Percentiles rank a stretch among this genome's conserved stretches.
Evolutionary conservation across 2,797 vertebrate species (phyloP).

Genomic region (Bovichtus variegatus): DNA sequence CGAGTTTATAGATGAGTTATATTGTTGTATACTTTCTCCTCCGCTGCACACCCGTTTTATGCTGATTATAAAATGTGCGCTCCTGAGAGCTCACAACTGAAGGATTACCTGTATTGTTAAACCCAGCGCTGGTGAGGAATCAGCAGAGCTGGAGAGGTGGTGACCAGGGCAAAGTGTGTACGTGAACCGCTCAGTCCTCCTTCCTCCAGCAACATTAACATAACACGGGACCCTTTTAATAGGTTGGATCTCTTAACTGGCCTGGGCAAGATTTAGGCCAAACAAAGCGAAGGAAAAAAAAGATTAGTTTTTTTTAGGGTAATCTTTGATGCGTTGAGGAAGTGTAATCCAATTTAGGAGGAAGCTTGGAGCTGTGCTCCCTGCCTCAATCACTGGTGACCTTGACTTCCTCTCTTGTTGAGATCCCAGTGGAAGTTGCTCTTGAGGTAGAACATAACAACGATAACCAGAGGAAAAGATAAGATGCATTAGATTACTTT

Average conservation of each 20-base stretch:
- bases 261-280: neutral
- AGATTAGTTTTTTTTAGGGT: conserved; percentile 24
- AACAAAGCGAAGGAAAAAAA: conserved; percentile 26
- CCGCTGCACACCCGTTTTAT: conserved; percentile 45
- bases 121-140: conserved; percentile 11
- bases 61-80: conserved; percentile 42
- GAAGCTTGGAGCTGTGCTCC: conserved; percentile 29
- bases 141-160: conserved; percentile 9
- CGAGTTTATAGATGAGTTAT: conserved; percentile 62
- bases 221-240: neutral
- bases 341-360: conserved; percentile 21
- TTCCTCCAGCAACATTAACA: conserved; percentile 20
- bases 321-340: conserved; percentile 40
- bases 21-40: conserved; percentile 43
- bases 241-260: conserved; percentile 25
- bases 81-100: conserved; percentile 22
- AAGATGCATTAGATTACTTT: conserved; percentile 14
- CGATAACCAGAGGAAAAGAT: neutral
- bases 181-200: conserved; percentile 7
- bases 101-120: conserved; percentile 27
- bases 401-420: conserved; percentile 62
- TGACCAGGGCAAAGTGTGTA: neutral
- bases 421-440: conserved; percentile 44
- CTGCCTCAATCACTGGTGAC: conserved; percentile 56
- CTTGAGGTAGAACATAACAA: conserved; percentile 28